phyloP scores from a whole-genome alignment of 1,140 invertebrate genomes.

The Diprion similis region DNA sequence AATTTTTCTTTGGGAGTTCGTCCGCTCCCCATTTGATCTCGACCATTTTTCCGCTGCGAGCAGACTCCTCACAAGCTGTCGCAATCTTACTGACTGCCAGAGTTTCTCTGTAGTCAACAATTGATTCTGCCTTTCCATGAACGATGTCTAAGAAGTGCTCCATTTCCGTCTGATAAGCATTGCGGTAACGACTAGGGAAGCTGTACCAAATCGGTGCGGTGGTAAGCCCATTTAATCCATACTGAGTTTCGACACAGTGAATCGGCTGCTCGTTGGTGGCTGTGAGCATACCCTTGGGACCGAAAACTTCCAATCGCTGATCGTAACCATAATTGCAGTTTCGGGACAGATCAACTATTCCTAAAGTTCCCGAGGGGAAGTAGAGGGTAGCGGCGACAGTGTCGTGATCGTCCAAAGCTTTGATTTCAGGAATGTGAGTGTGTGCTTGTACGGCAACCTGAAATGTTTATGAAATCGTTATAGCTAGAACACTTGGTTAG shows the following conservation, averaged over 20 bases:
- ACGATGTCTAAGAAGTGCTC: slow-evolving; percentile 73
- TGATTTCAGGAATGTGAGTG: slow-evolving; percentile 67
- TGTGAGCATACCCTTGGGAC: slow-evolving; percentile 66
- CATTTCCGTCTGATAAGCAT: slow-evolving; percentile 68
- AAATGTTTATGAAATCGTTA: slow-evolving; percentile 13
- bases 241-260: slow-evolving; percentile 55
- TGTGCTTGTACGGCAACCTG: slow-evolving; percentile 63
- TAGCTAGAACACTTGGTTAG: not conserved
- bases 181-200: slow-evolving; percentile 68
- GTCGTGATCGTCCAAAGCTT: slow-evolving; percentile 69
- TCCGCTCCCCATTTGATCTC: slow-evolving; percentile 55
- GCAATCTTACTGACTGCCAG: slow-evolving; percentile 66
- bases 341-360: slow-evolving; percentile 70
- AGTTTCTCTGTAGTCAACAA: slow-evolving; percentile 60
- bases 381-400: slow-evolving; percentile 69
- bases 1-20: slow-evolving; percentile 39
- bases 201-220: slow-evolving; percentile 67
- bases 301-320: slow-evolving; percentile 73
- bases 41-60: slow-evolving; percentile 59
- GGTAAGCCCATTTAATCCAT: slow-evolving; percentile 54
- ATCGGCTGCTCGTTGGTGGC: slow-evolving; percentile 66
- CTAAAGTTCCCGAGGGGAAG: slow-evolving; percentile 70
- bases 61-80: slow-evolving; percentile 64
- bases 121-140: slow-evolving; percentile 51
- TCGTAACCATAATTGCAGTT: slow-evolving; percentile 73